Evolutionary conservation across 92 coral and sea anemone species (phyloP), one percentile per base, ranked within the genome.

Genomic region (Desmophyllum pertusum): DNA sequence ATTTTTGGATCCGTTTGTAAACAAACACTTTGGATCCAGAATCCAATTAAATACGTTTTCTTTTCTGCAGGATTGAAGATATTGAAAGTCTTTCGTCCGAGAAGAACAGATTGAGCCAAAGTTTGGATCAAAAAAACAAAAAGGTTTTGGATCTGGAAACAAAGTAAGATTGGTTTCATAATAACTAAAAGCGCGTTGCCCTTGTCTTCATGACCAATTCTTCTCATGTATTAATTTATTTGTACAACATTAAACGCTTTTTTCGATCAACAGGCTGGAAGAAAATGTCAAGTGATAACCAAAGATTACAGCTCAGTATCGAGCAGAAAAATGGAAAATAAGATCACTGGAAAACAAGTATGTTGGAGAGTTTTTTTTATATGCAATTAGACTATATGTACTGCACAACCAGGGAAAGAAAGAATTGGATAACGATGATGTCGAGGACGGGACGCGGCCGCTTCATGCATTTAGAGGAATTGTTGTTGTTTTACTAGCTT

Each of bases 341-440:
- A 86, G 89, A 84, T 85, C 92, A 30, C 89, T 93, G 63, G 98
- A 95, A 88, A 84, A 89, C 78, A 93, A 90, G 98, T 91, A 76
- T 75, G 89, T 64, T 39, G 35, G 10, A 27, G 43, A 57, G 10
- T 11, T n/a, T 18, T 38, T 33, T 53, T 11, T n/a, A n/a, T n/a
- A n/a, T n/a, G n/a, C n/a, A n/a, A n/a, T n/a, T n/a, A n/a, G n/a
- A n/a, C n/a, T n/a, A n/a, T n/a, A n/a, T n/a, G n/a, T n/a, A n/a
- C n/a, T n/a, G n/a, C n/a, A n/a, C n/a, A n/a, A n/a, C n/a, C n/a
- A n/a, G n/a, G n/a, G n/a, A n/a, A n/a, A n/a, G n/a, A n/a, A n/a
- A n/a, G n/a, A n/a, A n/a, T n/a, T n/a, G n/a, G n/a, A n/a, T n/a
- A n/a, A n/a, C n/a, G n/a, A n/a, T n/a, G n/a, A n/a, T n/a, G n/a